phyloP scores from a whole-genome alignment of 2,797 vertebrate genomes.

The Liparis tanakae region DNA sequence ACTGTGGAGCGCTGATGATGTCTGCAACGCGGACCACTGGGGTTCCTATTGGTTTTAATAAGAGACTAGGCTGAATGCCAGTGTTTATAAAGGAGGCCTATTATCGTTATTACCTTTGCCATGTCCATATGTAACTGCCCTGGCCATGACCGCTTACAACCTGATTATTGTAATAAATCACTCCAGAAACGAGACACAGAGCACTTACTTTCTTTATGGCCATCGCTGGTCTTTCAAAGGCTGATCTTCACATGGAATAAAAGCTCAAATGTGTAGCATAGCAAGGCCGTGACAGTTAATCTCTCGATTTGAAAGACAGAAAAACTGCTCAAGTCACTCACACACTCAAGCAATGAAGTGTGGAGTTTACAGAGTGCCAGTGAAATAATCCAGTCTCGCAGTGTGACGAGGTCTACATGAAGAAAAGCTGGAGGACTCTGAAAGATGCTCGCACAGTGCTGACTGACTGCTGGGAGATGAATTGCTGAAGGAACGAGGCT shows the following conservation, averaged over 20 bases:
- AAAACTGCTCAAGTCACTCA: slow-evolving; percentile 67
- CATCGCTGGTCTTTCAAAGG: slow-evolving; percentile 57
- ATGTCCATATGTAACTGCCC: slow-evolving; percentile 66
- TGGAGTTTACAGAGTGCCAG: slow-evolving; percentile 49
- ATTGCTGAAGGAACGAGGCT: slow-evolving; percentile 59
- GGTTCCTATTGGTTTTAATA: slow-evolving; percentile 45
- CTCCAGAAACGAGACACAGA: slow-evolving; percentile 53
- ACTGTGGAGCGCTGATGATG: slow-evolving; percentile 46
- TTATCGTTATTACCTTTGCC: slow-evolving; percentile 64
- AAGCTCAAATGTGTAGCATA: slow-evolving; percentile 65
- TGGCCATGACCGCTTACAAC: slow-evolving; percentile 56
- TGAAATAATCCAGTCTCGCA: slow-evolving; percentile 48
- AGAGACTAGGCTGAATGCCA: slow-evolving; percentile 49
- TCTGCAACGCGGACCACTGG: slow-evolving; percentile 46
- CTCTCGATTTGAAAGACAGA: slow-evolving; percentile 60
- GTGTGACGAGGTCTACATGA: slow-evolving; percentile 46
- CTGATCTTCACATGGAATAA: slow-evolving; percentile 60
- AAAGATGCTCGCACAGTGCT: slow-evolving; percentile 43
- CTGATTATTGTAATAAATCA: slow-evolving; percentile 73
- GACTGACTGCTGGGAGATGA: slow-evolving; percentile 60
- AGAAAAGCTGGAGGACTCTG: slow-evolving; percentile 40
- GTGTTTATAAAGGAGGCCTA: slow-evolving; percentile 58
- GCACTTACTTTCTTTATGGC: slow-evolving; percentile 65
- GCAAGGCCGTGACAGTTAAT: slow-evolving; percentile 63
- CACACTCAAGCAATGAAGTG: slow-evolving; percentile 64